Evolutionary conservation across 2,797 vertebrate genomes (phyloP), one percentile per base, ranked within the genome.

Genomic region (Thalassophryne amazonica): DNA sequence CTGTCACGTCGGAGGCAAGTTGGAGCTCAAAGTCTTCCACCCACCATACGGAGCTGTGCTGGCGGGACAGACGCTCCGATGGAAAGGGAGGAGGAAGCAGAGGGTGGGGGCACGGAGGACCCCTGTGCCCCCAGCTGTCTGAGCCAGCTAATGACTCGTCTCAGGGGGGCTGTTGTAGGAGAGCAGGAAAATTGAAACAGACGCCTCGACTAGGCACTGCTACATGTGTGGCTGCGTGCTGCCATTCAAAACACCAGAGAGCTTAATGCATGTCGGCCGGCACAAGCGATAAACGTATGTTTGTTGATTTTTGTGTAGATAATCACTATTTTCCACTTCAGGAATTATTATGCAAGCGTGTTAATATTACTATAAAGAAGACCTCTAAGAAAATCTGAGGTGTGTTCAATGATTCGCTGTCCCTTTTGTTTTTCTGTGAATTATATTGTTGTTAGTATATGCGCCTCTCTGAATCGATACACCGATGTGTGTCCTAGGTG

Each of bases 111-210:
- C 76, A 85, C 46, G 77, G 83, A 83, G 88, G 86, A 87, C 88
- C 88, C 88, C 82, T 80, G 83, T 89, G 89, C 91, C 90, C 91
- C 91, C 91, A 92, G 90, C 90, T 92, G 91, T 92, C 91, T 91
- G 86, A 88, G 85, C 75, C 86, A 86, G 89, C 90, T 92, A 92
- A 92, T 92, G 91, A 91, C 88, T 82, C 75, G 84, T 92, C 91
- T 89, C 90, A 82, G 84, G 90, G 90, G 89, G 88, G 88, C 88
- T 89, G 87, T 90, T 90, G 89, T 84, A 86, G 78, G 85, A 81
- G 86, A 88, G 85, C 88, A 89, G 86, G 89, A 86, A 92, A 92
- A 92, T 92, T 91, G 90, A 91, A 92, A 90, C 90, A 92, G 91
- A 92, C 90, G 90, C 78, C 76, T 78, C 69, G 59, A 78, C 80